A percentile compares a stretch with the other conserved stretches of the same genome.
Conservation (phyloP, 2,113 vertebrate species). For the Eidolon helvum region DNA sequence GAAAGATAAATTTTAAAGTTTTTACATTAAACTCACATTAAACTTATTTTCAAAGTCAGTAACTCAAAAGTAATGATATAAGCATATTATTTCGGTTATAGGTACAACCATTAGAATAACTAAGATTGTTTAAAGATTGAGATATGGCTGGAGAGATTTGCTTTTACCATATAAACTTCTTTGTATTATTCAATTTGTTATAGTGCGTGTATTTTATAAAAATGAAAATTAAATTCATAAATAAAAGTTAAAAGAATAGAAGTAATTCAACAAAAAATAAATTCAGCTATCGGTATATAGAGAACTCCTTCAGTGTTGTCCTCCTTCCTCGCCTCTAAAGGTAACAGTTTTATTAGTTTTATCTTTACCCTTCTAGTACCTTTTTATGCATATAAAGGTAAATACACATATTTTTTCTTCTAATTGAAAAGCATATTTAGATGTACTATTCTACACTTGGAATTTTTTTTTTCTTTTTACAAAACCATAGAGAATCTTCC, state of each 20-base stretch:
- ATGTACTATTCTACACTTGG: not conserved
- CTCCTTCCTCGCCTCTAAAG: not conserved
- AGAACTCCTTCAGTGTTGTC: not conserved
- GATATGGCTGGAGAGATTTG: not conserved
- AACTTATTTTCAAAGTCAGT: slow-evolving; percentile 25
- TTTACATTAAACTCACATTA: not conserved
- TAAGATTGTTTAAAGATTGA: not conserved
- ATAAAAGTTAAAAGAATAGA: not conserved
- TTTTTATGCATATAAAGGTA: not conserved
- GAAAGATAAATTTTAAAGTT: not conserved
- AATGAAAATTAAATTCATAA: not conserved
- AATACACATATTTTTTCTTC: not conserved
- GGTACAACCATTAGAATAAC: not conserved
- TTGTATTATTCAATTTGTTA: not conserved
- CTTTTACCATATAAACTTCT: not conserved
- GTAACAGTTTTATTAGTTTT: not conserved
- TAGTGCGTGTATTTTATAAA: not conserved
- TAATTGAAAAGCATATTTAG: not conserved
- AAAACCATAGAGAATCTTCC: not conserved
- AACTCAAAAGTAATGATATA: not conserved
- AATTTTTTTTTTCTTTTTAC: not conserved
- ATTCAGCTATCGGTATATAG: not conserved
- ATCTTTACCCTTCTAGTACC: not conserved
- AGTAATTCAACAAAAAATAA: not conserved
- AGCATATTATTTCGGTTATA: not conserved